Base-by-base conservation (phyloP, 2,797 vertebrate genomes). In the Nothura maculosa region DNA sequence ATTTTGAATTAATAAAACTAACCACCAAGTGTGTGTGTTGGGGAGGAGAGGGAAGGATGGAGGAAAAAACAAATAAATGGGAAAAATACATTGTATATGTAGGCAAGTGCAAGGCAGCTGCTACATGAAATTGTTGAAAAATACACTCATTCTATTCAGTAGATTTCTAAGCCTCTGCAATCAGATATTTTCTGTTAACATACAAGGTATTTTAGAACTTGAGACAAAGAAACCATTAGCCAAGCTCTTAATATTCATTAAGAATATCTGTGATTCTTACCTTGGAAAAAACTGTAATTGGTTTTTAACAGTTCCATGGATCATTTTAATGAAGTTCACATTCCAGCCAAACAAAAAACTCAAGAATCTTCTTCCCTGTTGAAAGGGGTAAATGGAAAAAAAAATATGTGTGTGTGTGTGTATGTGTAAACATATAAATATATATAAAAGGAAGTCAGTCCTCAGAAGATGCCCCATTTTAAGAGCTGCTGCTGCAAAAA, bases 281-380 rank as follows among this genome's bases (percentile, higher is more conserved):
- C 98, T 99, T 96, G 96, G 98, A 81, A 98, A 98, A 94, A 98
- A 98, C 66, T 98, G 97, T 93, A 99, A 98, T 96, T 99, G 98
- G 96, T 99, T 99, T 98, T 99, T 99, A 97, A 99, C 97, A 89
- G 99, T 99, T 86, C 97, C 98, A 42, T 99, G 99, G 96, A 99
- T 99, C 97, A 98, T 96, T 95, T 97, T 98, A 97, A 99, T 98
- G 97, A 99, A 99, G 87, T 97, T 95, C 77, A 98, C 45, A 75
- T 99, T 98, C 99, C 99, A 99, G 91, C 95, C 98, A 93, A 99
- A 99, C 60, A 99, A 98, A 97, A 99, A 99, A 86, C 98, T 99
- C 92, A 99, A 97, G 95, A 99, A 99, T 89, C 99, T 98, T 97
- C 99, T 99, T 92, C 99, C 99, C 99, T 99, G 66, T 76, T 62